phyloP scores from a whole-genome alignment of 1,140 invertebrate genomes.

The Cataglyphis hispanica region DNA sequence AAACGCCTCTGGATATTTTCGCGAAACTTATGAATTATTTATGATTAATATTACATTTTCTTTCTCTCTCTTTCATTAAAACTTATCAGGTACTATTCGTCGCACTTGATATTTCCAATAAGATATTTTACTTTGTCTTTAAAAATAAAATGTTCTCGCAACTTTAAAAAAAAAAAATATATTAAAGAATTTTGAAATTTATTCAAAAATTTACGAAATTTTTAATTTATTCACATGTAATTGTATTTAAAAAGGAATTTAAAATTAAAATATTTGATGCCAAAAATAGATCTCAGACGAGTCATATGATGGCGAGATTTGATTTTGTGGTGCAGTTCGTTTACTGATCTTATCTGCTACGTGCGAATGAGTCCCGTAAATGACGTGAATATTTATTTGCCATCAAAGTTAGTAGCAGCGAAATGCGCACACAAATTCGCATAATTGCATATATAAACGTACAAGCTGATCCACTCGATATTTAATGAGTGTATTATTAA shows the following conservation, averaged over 20 bases:
- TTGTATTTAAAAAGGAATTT: no score
- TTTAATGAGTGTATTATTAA: constrained; percentile 37
- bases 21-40: constrained; percentile 22
- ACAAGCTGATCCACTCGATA: background rate
- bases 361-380: constrained; percentile 56
- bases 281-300: constrained; percentile 5
- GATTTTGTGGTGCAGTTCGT: constrained; percentile 1
- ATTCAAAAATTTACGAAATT: background rate
- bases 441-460: constrained; percentile 48
- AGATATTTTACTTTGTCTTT: background rate
- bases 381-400: constrained; percentile 55
- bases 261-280: background rate
- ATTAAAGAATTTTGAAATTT: no score
- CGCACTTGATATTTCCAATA: background rate
- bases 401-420: constrained; percentile 17
- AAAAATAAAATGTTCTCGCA: background rate
- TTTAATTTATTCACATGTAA: no score
- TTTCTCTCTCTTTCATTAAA: background rate
- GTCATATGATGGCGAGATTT: background rate
- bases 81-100: background rate
- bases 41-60: background rate
- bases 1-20: background rate
- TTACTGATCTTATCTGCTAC: background rate
- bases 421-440: constrained; percentile 28
- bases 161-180: no score